These are phyloP conservation scores for Riptortus pedestris DNA, from an alignment of 1,140 invertebrate genomes.

Conservation along the genomic window DNA sequence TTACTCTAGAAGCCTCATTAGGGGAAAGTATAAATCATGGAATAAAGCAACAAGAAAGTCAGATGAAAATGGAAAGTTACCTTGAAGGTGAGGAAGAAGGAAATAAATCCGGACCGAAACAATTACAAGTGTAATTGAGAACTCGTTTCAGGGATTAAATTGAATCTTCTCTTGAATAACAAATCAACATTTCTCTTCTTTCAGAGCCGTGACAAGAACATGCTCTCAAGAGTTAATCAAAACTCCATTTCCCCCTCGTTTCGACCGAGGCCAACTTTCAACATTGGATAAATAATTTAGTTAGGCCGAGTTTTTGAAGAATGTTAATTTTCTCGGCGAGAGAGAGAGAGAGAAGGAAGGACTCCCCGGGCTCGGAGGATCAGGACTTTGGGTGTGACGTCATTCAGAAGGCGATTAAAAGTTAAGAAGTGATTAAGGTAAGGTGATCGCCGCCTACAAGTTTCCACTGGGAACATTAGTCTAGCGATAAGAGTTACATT, in stretches of 20 bases:
- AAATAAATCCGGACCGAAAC: background rate
- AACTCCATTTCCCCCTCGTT: background rate
- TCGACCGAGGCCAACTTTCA: background rate
- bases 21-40: too few species aligned
- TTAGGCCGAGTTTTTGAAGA: constrained; percentile 10
- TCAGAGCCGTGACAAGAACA: constrained; percentile 8
- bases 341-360: background rate
- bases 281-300: constrained; percentile 15
- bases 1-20: too few species aligned
- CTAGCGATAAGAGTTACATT: too few species aligned
- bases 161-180: constrained; percentile 1
- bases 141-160: background rate
- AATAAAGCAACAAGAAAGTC: too few species aligned
- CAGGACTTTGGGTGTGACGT: background rate
- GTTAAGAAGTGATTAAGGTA: constrained; percentile 8
- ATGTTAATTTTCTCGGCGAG: constrained; percentile 7
- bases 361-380: too few species aligned
- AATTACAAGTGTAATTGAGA: constrained; percentile 15
- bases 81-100: background rate
- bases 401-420: background rate
- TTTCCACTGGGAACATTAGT: background rate
- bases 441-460: background rate
- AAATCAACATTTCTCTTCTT: background rate
- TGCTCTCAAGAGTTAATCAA: background rate
- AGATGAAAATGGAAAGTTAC: too few species aligned